phyloP scores from a whole-genome alignment of 2,888 invertebrate genomes.

The Idaea biselata region DNA sequence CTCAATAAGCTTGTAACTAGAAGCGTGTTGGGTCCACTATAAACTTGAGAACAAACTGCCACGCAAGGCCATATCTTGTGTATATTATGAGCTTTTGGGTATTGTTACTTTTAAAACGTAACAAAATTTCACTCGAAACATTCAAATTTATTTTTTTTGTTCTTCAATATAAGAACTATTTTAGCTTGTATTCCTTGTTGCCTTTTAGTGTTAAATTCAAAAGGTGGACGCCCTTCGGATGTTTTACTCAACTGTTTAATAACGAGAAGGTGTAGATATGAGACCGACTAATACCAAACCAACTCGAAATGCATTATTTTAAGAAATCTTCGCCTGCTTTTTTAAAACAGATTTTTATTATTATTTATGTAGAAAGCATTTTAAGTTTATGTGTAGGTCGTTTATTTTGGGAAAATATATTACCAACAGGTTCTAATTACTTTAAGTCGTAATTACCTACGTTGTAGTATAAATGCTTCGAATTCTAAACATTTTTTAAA shows the following conservation, averaged over 20 bases:
- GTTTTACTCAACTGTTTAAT: conserved; percentile 70
- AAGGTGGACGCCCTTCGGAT: conserved; percentile 59
- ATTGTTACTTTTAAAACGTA: not conserved
- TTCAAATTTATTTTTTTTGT: not conserved
- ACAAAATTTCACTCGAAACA: not conserved
- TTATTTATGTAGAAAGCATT: conserved; percentile 12
- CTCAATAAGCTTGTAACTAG: conserved; percentile 67
- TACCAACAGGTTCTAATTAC: no score
- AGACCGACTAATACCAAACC: conserved; percentile 50
- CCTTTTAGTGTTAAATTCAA: conserved; percentile 34
- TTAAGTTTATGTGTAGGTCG: conserved; percentile 12
- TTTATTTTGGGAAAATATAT: conserved; percentile 5
- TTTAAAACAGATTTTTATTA: conserved; percentile 26
- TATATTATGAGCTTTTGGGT: conserved; percentile 79
- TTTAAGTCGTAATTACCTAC: not conserved
- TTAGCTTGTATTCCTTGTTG: not conserved
- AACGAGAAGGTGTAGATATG: conserved; percentile 63
- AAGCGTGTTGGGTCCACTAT: conserved; percentile 68
- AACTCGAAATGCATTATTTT: conserved; percentile 54
- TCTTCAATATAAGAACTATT: not conserved
- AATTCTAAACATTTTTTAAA: not conserved
- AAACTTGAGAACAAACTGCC: conserved; percentile 80
- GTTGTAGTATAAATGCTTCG: not conserved
- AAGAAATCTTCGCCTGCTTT: conserved; percentile 34
- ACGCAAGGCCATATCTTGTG: conserved; percentile 74